These are phyloP conservation scores for Cydia splendana DNA, from an alignment of 1,140 invertebrate genomes.

Conservation along the genomic window DNA sequence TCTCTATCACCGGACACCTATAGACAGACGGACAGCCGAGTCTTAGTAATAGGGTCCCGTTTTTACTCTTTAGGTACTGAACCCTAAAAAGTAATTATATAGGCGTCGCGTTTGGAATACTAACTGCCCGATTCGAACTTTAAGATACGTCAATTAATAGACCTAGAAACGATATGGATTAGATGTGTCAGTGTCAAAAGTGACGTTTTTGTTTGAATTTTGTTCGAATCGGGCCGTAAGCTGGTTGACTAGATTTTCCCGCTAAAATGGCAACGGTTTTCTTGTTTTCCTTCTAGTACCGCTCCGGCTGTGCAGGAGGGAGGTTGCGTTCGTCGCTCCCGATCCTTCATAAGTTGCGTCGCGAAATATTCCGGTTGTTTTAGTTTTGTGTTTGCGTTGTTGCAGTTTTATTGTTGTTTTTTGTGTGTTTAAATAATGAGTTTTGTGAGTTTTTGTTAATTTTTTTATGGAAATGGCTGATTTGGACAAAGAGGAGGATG, in stretches of 20 bases:
- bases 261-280: slow-evolving; percentile 29
- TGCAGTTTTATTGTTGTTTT: slow-evolving; percentile 5
- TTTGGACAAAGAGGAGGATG: slow-evolving; percentile 38
- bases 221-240: neutral
- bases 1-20: no score
- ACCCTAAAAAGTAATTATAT: slow-evolving; percentile 6
- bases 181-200: no score
- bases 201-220: no score
- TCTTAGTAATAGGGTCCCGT: no score
- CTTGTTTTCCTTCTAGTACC: slow-evolving; percentile 19
- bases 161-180: no score
- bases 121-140: no score
- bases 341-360: slow-evolving; percentile 18
- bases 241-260: slow-evolving; percentile 28
- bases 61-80: no score
- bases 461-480: slow-evolving; percentile 37
- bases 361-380: slow-evolving; percentile 10
- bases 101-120: slow-evolving; percentile 8
- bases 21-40: no score
- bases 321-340: neutral
- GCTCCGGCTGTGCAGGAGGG: neutral
- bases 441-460: slow-evolving; percentile 38
- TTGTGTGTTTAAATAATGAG: slow-evolving; percentile 15
- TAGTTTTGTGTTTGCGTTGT: neutral
- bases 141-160: no score